Conservation (phyloP, 2,888 invertebrate genomes). For the Catocala fraxini region DNA sequence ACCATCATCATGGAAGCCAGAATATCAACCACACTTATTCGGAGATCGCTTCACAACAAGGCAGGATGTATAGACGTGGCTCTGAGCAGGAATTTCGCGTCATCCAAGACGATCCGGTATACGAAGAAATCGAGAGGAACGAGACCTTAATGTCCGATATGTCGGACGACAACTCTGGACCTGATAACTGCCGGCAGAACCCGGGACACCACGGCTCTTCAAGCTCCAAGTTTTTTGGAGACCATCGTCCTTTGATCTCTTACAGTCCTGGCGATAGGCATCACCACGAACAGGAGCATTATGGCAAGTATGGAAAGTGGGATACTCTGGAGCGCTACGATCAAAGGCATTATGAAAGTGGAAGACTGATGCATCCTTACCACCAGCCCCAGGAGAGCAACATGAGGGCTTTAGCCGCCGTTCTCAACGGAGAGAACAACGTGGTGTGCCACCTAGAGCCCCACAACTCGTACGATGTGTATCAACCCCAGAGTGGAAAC, state of each 20-base stretch:
- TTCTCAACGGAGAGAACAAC: conserved; percentile 94
- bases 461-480: conserved; percentile 86
- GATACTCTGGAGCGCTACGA: conserved; percentile 86
- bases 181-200: conserved; percentile 91
- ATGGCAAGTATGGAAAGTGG: conserved; percentile 84
- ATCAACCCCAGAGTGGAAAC: conserved; percentile 79
- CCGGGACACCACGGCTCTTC: conserved; percentile 85
- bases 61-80: conserved; percentile 82
- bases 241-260: conserved; percentile 93
- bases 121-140: conserved; percentile 93
- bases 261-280: conserved; percentile 91
- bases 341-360: conserved; percentile 82
- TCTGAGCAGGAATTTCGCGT: conserved; percentile 87
- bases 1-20: conserved; percentile 86
- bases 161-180: conserved; percentile 90
- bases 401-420: conserved; percentile 91
- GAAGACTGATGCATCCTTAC: conserved; percentile 84
- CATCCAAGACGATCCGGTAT: conserved; percentile 92
- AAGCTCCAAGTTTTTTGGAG: conserved; percentile 92
- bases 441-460: conserved; percentile 96
- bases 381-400: conserved; percentile 87
- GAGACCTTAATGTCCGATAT: conserved; percentile 92
- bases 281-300: conserved; percentile 81
- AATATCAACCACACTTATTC: conserved; percentile 92
- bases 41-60: conserved; percentile 88